Evolutionary conservation across 2,797 vertebrate species (phyloP).

Genomic region (Eulemur coronatus): DNA sequence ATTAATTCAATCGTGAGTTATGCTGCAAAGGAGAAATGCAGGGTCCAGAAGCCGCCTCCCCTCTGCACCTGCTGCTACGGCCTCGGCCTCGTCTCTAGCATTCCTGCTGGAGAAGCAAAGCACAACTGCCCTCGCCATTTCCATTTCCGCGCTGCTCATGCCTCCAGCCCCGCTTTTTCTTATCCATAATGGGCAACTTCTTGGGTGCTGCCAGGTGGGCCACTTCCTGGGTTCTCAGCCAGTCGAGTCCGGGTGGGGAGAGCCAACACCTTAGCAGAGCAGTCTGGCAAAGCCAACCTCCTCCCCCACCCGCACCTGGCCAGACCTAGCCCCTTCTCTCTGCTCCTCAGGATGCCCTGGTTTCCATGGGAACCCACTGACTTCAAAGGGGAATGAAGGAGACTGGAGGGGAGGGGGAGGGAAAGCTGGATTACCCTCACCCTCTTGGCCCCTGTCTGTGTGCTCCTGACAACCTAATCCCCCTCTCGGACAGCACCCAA

Average conservation of each 20-base stretch:
- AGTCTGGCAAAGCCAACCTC: not conserved
- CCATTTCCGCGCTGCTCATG: not conserved
- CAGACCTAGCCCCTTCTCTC: constrained; percentile 52
- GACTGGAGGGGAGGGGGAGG: constrained; percentile 49
- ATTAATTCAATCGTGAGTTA: not conserved
- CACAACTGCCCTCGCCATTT: not conserved
- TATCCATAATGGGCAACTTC: not conserved
- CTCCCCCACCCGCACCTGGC: constrained; percentile 64
- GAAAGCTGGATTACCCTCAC: constrained; percentile 60
- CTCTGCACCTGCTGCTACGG: not conserved
- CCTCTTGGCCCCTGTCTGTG: constrained; percentile 41
- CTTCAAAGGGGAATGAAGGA: constrained; percentile 74
- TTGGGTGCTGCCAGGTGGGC: fast-evolving
- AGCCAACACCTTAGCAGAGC: not conserved
- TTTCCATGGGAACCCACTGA: constrained; percentile 82
- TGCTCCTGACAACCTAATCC: not conserved
- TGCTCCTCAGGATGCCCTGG: constrained; percentile 69
- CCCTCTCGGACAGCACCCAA: not conserved
- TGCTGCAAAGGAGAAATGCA: not conserved
- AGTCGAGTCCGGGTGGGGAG: not conserved
- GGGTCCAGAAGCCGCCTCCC: not conserved
- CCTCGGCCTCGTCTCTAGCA: not conserved
- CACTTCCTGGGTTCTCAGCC: not conserved
- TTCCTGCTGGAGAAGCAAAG: not conserved
- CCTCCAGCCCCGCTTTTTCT: not conserved